phyloP scores from a whole-genome alignment of 2,797 vertebrate genomes.

The Furcifer pardalis region DNA sequence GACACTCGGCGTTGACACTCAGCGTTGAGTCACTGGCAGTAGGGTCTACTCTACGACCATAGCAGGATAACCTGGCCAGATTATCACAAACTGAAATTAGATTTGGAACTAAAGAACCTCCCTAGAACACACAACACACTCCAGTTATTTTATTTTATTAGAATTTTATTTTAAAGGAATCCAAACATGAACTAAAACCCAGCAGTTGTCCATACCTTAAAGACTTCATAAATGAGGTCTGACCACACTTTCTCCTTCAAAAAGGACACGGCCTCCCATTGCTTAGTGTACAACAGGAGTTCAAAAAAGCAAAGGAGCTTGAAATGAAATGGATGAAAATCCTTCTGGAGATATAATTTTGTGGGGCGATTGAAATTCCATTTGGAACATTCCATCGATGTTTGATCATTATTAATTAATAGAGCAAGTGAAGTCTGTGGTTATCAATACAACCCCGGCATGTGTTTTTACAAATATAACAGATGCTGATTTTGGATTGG shows the following conservation, averaged over 20 bases:
- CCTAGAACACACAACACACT: not conserved
- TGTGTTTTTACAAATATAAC: not conserved
- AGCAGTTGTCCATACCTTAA: not conserved
- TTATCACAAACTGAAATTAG: not conserved
- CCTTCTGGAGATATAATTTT: slow-evolving; percentile 19
- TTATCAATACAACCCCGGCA: not conserved
- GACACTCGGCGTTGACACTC: too few relatives aligned
- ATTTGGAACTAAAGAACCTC: not conserved
- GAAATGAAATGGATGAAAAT: not conserved
- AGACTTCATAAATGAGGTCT: not conserved
- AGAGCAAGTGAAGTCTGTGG: not conserved
- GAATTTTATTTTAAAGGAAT: not conserved
- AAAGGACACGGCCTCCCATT: not conserved
- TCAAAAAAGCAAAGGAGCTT: not conserved
- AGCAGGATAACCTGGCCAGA: too few relatives aligned
- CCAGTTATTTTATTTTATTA: not conserved
- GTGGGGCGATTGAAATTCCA: not conserved
- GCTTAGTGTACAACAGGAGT: not conserved
- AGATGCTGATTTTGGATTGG: not conserved
- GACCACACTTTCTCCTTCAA: not conserved
- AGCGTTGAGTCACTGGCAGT: too few relatives aligned
- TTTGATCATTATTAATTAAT: not conserved
- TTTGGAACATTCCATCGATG: not conserved
- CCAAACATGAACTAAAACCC: not conserved
- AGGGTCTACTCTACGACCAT: too few relatives aligned